Evolutionary conservation across 92 coral and sea anemone species (phyloP).

Genomic region (Pocillopora grandis): DNA sequence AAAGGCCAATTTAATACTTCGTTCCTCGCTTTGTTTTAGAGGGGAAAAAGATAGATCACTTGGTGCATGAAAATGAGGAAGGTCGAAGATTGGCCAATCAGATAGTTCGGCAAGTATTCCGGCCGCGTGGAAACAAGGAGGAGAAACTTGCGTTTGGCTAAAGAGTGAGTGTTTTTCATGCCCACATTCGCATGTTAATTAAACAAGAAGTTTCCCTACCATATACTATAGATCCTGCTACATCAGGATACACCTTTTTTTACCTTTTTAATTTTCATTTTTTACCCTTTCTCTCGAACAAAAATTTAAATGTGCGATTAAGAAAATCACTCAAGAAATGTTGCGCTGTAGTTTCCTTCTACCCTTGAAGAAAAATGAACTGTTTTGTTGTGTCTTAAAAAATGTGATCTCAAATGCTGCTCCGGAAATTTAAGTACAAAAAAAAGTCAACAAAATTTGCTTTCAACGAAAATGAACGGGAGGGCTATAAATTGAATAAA

Average conservation of each 20-base stretch:
- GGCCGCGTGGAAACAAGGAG: not conserved
- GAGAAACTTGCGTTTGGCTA: not conserved
- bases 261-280: too few species aligned
- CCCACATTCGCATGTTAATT: not conserved
- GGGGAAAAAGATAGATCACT: not conserved
- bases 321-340: too few species aligned
- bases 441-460: too few species aligned
- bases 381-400: not conserved
- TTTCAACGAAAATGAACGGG: not conserved
- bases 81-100: conserved; percentile 6
- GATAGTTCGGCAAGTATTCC: not conserved
- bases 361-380: not conserved
- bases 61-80: not conserved
- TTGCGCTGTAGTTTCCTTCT: too few species aligned
- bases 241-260: too few species aligned
- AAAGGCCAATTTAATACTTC: not conserved
- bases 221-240: too few species aligned
- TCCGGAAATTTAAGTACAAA: too few species aligned
- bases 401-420: too few species aligned
- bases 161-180: not conserved
- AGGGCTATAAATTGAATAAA: not conserved
- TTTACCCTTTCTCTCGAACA: too few species aligned
- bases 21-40: not conserved
- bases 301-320: too few species aligned
- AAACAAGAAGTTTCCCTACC: too few species aligned